Base-by-base conservation (phyloP, 2,797 vertebrate species). In the Paratrypauchen microcephalus region DNA sequence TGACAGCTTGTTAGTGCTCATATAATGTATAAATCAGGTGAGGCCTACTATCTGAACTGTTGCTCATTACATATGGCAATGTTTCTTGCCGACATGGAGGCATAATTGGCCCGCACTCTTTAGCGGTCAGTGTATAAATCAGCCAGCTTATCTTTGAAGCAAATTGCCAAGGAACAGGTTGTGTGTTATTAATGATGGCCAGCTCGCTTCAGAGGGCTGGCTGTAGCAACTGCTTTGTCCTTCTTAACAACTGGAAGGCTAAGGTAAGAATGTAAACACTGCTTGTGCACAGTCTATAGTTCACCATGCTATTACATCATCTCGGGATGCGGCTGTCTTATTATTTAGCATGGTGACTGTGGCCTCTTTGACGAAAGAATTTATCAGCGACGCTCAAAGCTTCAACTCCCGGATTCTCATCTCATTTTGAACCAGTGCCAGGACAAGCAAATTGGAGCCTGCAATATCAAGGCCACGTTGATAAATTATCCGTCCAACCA, bases 121-220 rank as follows among this genome's bases (percentile, higher is more conserved):
- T 74, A 73, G 77, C 26, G 66, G 57, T 72, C 73, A 64, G 58
- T 23, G 76, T 79, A 63, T 87, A 84, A 89, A 80, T 90, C 75
- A 84, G 75, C 52, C 65, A 54, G 63, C 59, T 86, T 83, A 79
- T 79, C 80, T 77, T 68, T 83, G 73, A 77, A 86, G 80, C 71
- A 83, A 87, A 88, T 87, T 85, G 75, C 79, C 72, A 75, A 74
- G 70, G 71, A 87, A 68, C 72, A 77, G 73, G 77, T 75, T 28
- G 47, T 63, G 64, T 70, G 74, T 82, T 81, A 88, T 85, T 86
- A 81, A 82, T 80, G 74, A 86, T 79, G 81, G 87, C 70, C 81
- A 81, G 74, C 70, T 69, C 80, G 73, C 69, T 66, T 78, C 74
- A 72, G 9, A 58, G 68, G 41, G 30, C 77, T 61, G 71, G 23